Percentiles rank a stretch among this genome's conserved stretches.
These are phyloP conservation scores for Zaprionus camerounensis DNA, from an alignment of 1,140 invertebrate genomes.

Conservation along the genomic window DNA sequence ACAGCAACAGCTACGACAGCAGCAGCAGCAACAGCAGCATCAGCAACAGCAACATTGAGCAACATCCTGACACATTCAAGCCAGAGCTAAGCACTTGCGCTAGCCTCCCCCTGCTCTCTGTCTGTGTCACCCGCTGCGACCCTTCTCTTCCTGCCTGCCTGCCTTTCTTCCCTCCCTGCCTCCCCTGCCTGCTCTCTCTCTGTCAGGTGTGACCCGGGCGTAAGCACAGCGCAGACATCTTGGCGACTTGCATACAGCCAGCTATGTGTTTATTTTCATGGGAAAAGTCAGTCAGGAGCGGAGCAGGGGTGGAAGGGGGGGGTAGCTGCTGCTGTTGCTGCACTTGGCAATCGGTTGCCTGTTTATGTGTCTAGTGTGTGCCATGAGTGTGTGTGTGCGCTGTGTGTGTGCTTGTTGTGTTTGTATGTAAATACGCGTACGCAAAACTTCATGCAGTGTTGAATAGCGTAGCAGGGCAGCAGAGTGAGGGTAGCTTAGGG, in stretches of 20 bases:
- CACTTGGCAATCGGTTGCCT: conserved; percentile 67
- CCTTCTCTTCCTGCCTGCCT: neutral
- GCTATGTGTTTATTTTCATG: conserved; percentile 77
- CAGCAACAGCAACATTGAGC: conserved; percentile 34
- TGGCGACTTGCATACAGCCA: conserved; percentile 72
- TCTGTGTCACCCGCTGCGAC: neutral
- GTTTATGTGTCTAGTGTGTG: conserved; percentile 38
- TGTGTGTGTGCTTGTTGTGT: conserved; percentile 44
- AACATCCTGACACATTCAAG: conserved; percentile 70
- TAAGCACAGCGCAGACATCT: conserved; percentile 70
- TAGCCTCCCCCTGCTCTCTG: conserved; percentile 1
- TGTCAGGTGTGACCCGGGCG: conserved; percentile 53
- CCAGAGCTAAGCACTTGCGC: conserved; percentile 22
- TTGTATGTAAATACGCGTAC: conserved; percentile 79
- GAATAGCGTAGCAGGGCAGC: neutral
- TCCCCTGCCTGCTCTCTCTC: neutral
- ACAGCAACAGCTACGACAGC: conserved; percentile 31
- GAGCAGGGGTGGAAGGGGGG: neutral
- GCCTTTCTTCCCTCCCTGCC: neutral
- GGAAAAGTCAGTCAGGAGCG: conserved; percentile 61
- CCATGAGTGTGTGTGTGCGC: conserved; percentile 44
- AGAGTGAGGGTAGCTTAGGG: neutral
- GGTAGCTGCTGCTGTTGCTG: conserved; percentile 33
- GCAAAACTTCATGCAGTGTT: conserved; percentile 79
- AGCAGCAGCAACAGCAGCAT: conserved; percentile 18